These are phyloP conservation scores for Puffinus mauretanicus DNA, from an alignment of 2,113 vertebrate species.

Conservation along the genomic window DNA sequence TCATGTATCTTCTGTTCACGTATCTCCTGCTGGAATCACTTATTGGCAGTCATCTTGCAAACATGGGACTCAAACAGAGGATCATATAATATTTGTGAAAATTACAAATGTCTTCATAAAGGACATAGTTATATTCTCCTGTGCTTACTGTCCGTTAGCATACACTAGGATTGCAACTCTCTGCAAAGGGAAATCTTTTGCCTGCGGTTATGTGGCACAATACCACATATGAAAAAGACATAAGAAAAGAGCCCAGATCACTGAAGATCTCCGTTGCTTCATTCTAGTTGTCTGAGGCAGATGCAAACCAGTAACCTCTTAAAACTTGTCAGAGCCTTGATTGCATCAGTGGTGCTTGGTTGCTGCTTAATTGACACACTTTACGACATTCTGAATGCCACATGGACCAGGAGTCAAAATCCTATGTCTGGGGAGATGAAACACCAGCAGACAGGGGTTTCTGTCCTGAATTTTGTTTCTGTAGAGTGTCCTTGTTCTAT, in stretches of 20 bases:
- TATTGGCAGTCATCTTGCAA: background rate
- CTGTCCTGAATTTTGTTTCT: conserved; percentile 15
- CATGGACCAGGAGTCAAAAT: background rate
- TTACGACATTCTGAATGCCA: background rate
- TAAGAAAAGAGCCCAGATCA: background rate
- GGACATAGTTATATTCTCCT: background rate
- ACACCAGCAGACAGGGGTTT: background rate
- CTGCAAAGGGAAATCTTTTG: conserved; percentile 31
- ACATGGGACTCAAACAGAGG: background rate
- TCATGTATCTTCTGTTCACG: background rate
- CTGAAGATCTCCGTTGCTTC: conserved; percentile 1
- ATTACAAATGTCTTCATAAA: background rate
- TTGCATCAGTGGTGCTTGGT: background rate
- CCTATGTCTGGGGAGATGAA: background rate
- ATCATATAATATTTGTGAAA: background rate
- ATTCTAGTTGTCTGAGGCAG: background rate
- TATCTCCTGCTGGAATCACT: background rate
- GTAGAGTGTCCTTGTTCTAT: background rate
- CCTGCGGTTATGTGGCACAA: background rate
- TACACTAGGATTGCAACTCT: background rate
- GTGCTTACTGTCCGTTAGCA: background rate
- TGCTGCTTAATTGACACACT: background rate
- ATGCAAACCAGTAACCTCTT: conserved; percentile 28
- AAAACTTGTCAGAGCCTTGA: background rate
- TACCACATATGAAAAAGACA: background rate